Base-by-base conservation (phyloP, 2,888 invertebrate species). In the Drymonia ruficornis region DNA sequence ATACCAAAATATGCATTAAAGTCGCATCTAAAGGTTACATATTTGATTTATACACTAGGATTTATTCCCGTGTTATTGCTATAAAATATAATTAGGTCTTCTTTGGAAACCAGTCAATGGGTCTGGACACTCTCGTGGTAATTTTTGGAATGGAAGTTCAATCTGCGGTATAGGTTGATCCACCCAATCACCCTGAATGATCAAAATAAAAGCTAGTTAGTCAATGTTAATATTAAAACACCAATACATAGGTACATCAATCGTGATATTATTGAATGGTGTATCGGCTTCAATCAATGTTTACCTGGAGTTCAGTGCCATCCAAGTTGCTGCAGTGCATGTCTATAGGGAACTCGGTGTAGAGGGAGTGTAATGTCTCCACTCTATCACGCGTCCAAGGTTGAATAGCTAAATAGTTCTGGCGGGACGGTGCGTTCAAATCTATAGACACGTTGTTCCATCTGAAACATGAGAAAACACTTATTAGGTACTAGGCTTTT, bases 311-410 rank as follows among this genome's bases (percentile, higher is more conserved):
- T 64, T 98, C 93, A 54, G 94, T 93, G 9, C 98, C 98, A 71
- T 97, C 96, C 0, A 98, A 98, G 84, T 95, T 95, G 84, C 98
- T 98, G 84, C 99, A 99, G 79, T 98, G 98, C 98, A 99, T 98
- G 76, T 98, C 98, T 56, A 99, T 93, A 4, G 98, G 96, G 5
- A 98, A 96, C 68, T 96, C 95, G 28, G 94, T 92, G 81, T 98
- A 99, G 53, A 98, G 95, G 56, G 95, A 94, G 63, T 95, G 93
- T 48, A 99, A 89, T 42, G 97, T 93, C 59, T 95, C 93, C 0
- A 95, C 94, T 53, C 97, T 94, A 67, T 97, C 93, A 60, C 95
- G 96, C 34, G 96, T 97, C 98, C 98, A 99, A 0, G 89, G 87
- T 56, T 95, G 90, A 59, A 99, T 96, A 29, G 95, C 93, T 52